These are phyloP conservation scores for Clarias pachynema DNA, from an alignment of 2,797 vertebrate genomes.

Conservation along the genomic window DNA sequence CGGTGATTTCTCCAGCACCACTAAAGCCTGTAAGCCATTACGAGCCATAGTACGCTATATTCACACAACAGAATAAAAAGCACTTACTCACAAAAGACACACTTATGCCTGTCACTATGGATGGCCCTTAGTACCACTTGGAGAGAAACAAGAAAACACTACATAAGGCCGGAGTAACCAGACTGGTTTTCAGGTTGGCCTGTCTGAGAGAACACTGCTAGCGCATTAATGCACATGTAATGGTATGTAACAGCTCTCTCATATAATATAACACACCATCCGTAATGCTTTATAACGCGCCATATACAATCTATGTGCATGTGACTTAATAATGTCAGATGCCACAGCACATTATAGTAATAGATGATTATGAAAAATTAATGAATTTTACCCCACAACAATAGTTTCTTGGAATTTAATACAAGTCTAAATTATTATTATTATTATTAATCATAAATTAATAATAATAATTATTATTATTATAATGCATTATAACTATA, in stretches of 20 bases:
- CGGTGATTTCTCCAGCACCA: conserved; percentile 25
- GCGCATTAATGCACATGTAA: not conserved
- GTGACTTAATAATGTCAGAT: not conserved
- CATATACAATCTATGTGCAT: not conserved
- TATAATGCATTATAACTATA: not conserved
- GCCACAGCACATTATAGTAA: not conserved
- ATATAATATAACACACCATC: not conserved
- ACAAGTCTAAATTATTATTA: not conserved
- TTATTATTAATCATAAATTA: no score
- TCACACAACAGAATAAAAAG: conserved; percentile 36
- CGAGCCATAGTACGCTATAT: conserved; percentile 14
- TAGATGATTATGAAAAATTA: no score
- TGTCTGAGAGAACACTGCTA: not conserved
- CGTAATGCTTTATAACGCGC: not conserved
- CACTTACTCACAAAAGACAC: conserved; percentile 19
- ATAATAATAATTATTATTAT: not conserved
- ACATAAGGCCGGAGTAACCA: not conserved
- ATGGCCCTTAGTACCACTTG: not conserved
- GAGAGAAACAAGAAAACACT: not conserved
- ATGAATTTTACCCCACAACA: not conserved
- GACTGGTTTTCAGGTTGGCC: not conserved
- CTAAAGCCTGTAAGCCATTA: conserved; percentile 47
- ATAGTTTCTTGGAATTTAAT: not conserved
- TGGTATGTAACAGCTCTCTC: not conserved
- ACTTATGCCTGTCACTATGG: not conserved